Evolutionary conservation across 2,888 invertebrate genomes (phyloP).

Genomic region (Lissonota sp.): DNA sequence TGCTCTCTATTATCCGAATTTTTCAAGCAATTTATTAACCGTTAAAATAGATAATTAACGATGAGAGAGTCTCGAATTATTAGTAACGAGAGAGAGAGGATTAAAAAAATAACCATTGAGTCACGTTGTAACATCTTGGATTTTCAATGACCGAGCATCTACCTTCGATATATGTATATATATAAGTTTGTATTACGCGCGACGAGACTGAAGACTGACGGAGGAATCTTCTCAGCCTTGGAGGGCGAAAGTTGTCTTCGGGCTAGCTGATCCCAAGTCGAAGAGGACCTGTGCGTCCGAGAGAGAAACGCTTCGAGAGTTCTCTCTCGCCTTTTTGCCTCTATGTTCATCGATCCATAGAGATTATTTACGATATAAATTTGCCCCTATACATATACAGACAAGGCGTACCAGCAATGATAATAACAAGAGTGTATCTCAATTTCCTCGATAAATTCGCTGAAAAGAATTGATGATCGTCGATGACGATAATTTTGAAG

Average conservation of each 20-base stretch:
- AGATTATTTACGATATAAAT: conserved; percentile 71
- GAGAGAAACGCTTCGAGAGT: conserved; percentile 34
- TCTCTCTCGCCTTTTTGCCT: conserved; percentile 32
- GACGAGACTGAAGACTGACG: conserved; percentile 72
- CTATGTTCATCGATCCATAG: conserved; percentile 69
- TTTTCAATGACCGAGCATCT: conserved; percentile 57
- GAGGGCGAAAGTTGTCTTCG: conserved; percentile 81
- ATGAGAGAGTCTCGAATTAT: conserved; percentile 46
- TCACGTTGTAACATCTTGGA: conserved; percentile 4
- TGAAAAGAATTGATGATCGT: no score
- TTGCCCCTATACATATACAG: conserved; percentile 68
- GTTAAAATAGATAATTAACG: conserved; percentile 65
- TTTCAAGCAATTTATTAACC: conserved; percentile 44
- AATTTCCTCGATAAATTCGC: no score
- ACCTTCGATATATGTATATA: conserved; percentile 66
- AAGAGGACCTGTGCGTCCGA: conserved; percentile 6
- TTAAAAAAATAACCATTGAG: neutral
- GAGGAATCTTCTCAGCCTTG: conserved; percentile 82
- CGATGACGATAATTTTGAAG: no score
- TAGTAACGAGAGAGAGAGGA: neutral
- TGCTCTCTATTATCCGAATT: no score
- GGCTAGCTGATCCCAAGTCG: conserved; percentile 29
- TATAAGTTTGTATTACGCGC: conserved; percentile 75
- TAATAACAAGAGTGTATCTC: neutral
- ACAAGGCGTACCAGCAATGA: conserved; percentile 28